Conservation (phyloP, 2,113 vertebrate species). For the Epinephelus lanceolatus region DNA sequence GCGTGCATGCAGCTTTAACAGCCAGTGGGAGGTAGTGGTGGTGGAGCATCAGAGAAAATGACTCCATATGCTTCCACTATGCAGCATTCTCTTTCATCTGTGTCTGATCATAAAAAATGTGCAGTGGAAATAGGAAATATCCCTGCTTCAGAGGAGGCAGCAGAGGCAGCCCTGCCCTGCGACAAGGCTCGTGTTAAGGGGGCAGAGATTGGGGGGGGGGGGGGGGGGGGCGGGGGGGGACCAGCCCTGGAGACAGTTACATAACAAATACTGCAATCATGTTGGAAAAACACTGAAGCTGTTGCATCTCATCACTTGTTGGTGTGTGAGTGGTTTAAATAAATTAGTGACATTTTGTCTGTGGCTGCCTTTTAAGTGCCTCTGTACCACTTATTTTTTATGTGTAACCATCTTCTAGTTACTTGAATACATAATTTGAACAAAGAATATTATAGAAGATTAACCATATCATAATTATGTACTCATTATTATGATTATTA, state of each 20-base stretch:
- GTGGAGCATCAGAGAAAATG: slow-evolving; percentile 52
- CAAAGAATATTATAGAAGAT: not conserved
- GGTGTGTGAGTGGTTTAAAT: slow-evolving; percentile 7
- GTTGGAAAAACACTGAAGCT: not conserved
- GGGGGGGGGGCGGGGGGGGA: not conserved
- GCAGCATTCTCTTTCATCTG: slow-evolving; percentile 61
- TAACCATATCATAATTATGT: no score
- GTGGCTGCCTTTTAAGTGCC: not conserved
- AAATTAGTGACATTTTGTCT: not conserved
- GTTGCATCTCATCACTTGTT: slow-evolving; percentile 18
- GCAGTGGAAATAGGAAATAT: slow-evolving; percentile 45
- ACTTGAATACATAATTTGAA: not conserved
- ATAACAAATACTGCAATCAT: slow-evolving; percentile 59
- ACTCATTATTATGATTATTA: not conserved
- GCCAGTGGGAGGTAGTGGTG: slow-evolving; percentile 16
- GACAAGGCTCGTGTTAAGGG: slow-evolving; percentile 37
- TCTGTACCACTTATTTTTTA: not conserved
- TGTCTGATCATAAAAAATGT: slow-evolving; percentile 43
- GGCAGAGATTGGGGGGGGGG: not conserved
- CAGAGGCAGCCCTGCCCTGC: slow-evolving; percentile 53
- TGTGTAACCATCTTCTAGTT: not conserved
- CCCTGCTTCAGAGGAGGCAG: slow-evolving; percentile 37
- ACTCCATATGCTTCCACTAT: slow-evolving; percentile 63
- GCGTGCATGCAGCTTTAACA: slow-evolving; percentile 58
- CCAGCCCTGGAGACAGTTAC: slow-evolving; percentile 52